Conservation (phyloP, 2,888 invertebrate genomes). For the Myopa tessellatipennis region DNA sequence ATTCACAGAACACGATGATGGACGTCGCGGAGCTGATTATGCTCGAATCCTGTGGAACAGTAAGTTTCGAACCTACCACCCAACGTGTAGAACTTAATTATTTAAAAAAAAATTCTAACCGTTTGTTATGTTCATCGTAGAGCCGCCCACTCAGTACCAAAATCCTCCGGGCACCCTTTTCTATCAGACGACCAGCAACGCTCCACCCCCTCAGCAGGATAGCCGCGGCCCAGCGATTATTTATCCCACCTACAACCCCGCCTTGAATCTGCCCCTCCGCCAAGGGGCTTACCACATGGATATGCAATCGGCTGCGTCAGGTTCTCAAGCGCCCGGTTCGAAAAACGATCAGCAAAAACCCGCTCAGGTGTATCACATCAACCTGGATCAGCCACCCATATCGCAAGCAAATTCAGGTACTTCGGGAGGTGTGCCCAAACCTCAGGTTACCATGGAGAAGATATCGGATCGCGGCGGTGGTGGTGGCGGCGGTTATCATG, state of each 20-base stretch:
- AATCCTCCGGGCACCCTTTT: constrained; percentile 69
- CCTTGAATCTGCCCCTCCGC: constrained; percentile 62
- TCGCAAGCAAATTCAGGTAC: constrained; percentile 52
- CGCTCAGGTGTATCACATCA: constrained; percentile 66
- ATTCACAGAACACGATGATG: constrained; percentile 79
- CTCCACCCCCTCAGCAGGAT: constrained; percentile 64
- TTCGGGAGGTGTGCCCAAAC: constrained; percentile 57
- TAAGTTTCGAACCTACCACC: constrained; percentile 69
- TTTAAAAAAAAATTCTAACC: background rate
- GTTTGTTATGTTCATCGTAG: constrained; percentile 60
- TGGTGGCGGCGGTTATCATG: constrained; percentile 65
- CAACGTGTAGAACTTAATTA: background rate
- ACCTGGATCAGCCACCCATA: constrained; percentile 64
- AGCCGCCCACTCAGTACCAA: constrained; percentile 70
- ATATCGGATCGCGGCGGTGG: constrained; percentile 61
- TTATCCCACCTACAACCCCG: constrained; percentile 57
- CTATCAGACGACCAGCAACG: constrained; percentile 69
- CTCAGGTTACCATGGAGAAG: constrained; percentile 67
- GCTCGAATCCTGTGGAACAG: constrained; percentile 89
- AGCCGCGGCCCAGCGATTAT: constrained; percentile 60
- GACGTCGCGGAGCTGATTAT: constrained; percentile 82
- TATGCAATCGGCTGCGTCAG: constrained; percentile 56
- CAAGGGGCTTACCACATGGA: constrained; percentile 63
- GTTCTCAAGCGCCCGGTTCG: constrained; percentile 49
- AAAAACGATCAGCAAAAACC: constrained; percentile 62